Evolutionary conservation across 2,113 vertebrate species (phyloP).

Genomic region (Formicarius rufipectus): DNA sequence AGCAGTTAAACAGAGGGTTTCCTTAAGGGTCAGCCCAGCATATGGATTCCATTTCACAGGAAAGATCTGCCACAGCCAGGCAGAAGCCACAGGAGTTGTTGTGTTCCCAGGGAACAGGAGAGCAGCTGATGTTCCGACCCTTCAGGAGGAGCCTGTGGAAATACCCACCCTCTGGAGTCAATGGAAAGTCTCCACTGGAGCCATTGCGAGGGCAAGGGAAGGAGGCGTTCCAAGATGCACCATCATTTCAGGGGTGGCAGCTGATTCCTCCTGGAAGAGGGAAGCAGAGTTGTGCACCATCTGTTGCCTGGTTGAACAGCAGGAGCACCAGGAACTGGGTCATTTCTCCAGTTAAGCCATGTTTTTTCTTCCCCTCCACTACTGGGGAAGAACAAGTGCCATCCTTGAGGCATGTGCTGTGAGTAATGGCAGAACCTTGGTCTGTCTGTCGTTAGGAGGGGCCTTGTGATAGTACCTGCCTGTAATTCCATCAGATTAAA

Average conservation of each 20-base stretch:
- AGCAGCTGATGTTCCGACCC: background rate
- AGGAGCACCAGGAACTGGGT: background rate
- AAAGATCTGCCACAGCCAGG: background rate
- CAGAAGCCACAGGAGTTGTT: conserved; percentile 16
- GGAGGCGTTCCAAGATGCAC: background rate
- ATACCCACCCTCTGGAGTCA: background rate
- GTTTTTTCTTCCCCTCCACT: background rate
- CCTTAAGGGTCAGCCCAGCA: conserved; percentile 47
- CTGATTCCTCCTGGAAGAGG: background rate
- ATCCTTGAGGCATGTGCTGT: rapidly evolving
- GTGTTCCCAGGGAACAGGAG: background rate
- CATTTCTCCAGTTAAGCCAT: background rate
- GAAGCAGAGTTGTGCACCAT: background rate
- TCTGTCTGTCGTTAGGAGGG: background rate
- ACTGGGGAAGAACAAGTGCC: rapidly evolving
- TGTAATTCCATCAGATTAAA: background rate
- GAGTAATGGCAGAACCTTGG: rapidly evolving
- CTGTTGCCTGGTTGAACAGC: background rate
- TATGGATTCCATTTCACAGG: conserved; percentile 55
- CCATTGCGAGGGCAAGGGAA: background rate
- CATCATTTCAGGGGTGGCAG: background rate
- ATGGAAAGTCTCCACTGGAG: background rate
- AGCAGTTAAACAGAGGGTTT: conserved; percentile 52
- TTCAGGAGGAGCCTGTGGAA: background rate
- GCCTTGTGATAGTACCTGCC: background rate